Evolutionary conservation across 2,797 vertebrate genomes (phyloP), one percentile per base, ranked within the genome.

Genomic region (Mareca penelope): DNA sequence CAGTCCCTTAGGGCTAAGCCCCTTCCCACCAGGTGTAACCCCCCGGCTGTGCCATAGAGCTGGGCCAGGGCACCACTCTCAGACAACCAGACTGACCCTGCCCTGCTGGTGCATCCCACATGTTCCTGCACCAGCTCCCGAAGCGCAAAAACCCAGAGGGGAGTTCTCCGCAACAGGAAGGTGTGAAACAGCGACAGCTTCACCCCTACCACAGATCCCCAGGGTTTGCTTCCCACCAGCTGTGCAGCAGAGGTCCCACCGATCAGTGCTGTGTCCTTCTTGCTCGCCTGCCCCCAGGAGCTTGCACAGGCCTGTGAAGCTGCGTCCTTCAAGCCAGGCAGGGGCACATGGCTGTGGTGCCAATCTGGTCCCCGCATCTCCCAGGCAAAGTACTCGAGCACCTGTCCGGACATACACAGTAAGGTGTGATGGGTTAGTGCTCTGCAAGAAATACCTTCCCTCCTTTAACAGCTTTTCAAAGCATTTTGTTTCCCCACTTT

Each of bases 331-430:
- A 69, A 46, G 37, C 28, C 46, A 29, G 12, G 14, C 23, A 56
- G 24, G 3, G 4, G 7, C 42, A 68, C 61, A n/a, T 16, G 18
- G 10, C 50, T 35, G 9, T 39, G 37, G 28, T 4, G 1, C 13
- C 31, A 22, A 60, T 24, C 44, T 46, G 10, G 33, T 42, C 18
- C 21, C 14, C 4, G 6, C 21, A 12, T 2, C 15, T 15, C 11
- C 24, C 46, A 55, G 46, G 26, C 26, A 67, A 91, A 77, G 28
- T 14, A 48, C 40, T 61, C 12, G 0, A 42, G 35, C 12, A 12
- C 9, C 26, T 26, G 6, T 35, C 52, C 21, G 4, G 26, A n/a
- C 33, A 21, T 15, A 55, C 1, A 1, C 4, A 15, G 55, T n/a
- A 61, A 31, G 35, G 67, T 8, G 26, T 6, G 12, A 29, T 15